A percentile compares a stretch with the other conserved stretches of the same genome.
Conservation (phyloP, 2,113 vertebrate genomes). For the Takifugu flavidus region DNA sequence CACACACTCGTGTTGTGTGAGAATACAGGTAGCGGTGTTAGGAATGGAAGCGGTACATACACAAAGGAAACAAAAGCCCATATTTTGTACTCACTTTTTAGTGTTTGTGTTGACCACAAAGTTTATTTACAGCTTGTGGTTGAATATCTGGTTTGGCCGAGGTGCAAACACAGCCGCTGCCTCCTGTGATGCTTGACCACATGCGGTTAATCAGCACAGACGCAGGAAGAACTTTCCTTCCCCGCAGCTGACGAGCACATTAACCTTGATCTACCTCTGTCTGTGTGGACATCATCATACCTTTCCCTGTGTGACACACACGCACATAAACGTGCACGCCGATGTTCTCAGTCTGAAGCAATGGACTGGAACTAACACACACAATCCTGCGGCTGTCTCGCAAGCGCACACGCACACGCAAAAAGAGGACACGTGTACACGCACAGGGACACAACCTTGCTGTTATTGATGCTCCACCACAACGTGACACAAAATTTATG, state of each 20-base stretch:
- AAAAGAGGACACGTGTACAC: constrained; percentile 20
- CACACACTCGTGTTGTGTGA: constrained; percentile 3
- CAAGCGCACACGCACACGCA: constrained; percentile 1
- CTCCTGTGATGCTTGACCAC: constrained; percentile 24
- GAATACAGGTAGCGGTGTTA: no score
- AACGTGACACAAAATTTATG: constrained; percentile 20
- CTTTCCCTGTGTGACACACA: constrained; percentile 25
- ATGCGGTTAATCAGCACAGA: constrained; percentile 25
- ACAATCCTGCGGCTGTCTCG: constrained; percentile 36
- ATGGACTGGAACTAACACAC: constrained; percentile 76
- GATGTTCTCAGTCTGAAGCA: constrained; percentile 76
- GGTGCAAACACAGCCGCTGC: constrained; percentile 8
- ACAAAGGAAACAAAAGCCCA: no score
- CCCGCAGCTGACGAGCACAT: constrained; percentile 22
- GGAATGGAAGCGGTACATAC: no score
- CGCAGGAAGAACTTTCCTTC: constrained; percentile 23
- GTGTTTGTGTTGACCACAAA: neutral
- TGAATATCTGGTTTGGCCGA: constrained; percentile 1
- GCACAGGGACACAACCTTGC: constrained; percentile 9
- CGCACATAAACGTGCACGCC: neutral
- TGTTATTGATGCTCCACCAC: constrained; percentile 17
- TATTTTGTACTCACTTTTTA: no score
- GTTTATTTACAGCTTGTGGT: neutral
- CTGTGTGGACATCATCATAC: constrained; percentile 32
- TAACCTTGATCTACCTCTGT: constrained; percentile 60